Percentiles rank a stretch among this genome's conserved stretches.
phyloP scores from a whole-genome alignment of 2,888 invertebrate genomes.

The Orthonevra nobilis region DNA sequence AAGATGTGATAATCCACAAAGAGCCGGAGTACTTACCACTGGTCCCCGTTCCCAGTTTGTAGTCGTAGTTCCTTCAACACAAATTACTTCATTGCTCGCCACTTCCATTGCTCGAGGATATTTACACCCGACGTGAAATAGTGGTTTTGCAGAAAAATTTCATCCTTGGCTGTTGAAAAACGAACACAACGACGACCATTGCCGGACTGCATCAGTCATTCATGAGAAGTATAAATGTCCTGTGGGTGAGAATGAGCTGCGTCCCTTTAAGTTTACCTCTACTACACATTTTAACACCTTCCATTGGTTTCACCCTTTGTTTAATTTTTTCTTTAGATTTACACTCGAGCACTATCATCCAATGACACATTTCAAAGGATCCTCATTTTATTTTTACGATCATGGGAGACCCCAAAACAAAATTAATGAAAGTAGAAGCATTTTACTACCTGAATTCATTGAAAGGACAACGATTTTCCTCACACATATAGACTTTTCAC shows the following conservation, averaged over 20 bases:
- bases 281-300: constrained; percentile 28
- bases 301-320: background rate
- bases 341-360: constrained; percentile 6
- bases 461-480: constrained; percentile 9
- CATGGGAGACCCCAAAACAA: constrained; percentile 39
- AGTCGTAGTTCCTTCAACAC: constrained; percentile 9
- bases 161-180: constrained; percentile 60
- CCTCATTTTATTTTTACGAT: constrained; percentile 53
- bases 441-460: constrained; percentile 61
- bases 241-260: background rate
- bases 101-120: constrained; percentile 19
- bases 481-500: too few species aligned
- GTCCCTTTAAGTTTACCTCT: constrained; percentile 1
- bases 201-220: constrained; percentile 45
- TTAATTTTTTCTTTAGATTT: background rate
- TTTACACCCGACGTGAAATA: constrained; percentile 29
- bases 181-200: constrained; percentile 45
- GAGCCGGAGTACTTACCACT: constrained; percentile 24
- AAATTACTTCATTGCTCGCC: constrained; percentile 40
- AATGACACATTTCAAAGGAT: constrained; percentile 32
- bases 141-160: constrained; percentile 29
- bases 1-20: constrained; percentile 18
- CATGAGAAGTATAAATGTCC: constrained; percentile 55
- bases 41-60: constrained; percentile 37
- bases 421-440: constrained; percentile 63